phyloP scores from a whole-genome alignment of 2,797 vertebrate species.

The Crocodylus rhombifer region DNA sequence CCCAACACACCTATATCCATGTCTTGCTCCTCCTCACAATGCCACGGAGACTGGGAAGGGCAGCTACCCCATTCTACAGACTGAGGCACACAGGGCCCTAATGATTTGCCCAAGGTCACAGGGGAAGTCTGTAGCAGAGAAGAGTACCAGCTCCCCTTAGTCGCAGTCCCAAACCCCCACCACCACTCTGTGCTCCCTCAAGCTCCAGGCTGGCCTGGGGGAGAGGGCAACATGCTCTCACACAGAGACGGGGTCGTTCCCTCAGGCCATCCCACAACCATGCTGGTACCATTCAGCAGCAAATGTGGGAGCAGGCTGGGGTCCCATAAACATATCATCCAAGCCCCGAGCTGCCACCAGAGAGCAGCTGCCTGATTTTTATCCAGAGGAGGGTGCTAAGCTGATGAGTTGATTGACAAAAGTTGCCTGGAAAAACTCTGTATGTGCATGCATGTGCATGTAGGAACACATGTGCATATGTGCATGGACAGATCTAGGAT shows the following conservation, averaged over 20 bases:
- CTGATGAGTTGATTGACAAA: background rate
- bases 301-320: background rate
- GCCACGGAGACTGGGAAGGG: background rate
- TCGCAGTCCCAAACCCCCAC: background rate
- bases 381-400: background rate
- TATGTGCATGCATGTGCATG: no score
- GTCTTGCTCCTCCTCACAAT: no score
- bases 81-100: background rate
- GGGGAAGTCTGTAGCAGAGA: no score
- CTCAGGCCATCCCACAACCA: background rate
- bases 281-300: background rate
- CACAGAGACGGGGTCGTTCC: no score
- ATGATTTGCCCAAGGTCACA: background rate
- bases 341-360: background rate
- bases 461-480: no score
- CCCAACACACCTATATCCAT: background rate
- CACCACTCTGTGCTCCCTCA: background rate
- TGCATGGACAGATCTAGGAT: no score
- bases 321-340: background rate
- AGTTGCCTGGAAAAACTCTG: background rate
- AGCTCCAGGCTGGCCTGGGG: accelerated
- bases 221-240: accelerated
- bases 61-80: background rate
- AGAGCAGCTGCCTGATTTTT: background rate
- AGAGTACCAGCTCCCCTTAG: background rate